Percentiles rank a stretch among this genome's conserved stretches.
Conservation (phyloP, 2,888 invertebrate species). For the Dolichomitus sp. region DNA sequence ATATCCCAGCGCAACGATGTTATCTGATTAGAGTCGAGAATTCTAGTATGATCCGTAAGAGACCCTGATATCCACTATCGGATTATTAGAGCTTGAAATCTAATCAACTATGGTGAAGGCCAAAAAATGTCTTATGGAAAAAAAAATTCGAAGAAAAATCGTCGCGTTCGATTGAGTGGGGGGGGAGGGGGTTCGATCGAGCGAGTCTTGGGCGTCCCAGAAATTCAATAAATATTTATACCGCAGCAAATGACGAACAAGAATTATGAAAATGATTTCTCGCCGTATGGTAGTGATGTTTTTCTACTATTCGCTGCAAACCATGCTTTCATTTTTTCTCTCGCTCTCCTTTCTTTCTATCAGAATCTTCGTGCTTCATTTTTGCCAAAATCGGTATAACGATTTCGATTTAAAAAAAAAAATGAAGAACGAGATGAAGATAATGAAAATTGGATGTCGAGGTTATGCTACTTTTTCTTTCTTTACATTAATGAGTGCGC, state of each 20-base stretch:
- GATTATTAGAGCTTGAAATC: too few species aligned
- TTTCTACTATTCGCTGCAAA: conserved; percentile 26
- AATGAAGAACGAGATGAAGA: conserved; percentile 16
- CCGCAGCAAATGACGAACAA: conserved; percentile 37
- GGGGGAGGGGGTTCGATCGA: conserved; percentile 31
- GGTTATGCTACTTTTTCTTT: conserved; percentile 36
- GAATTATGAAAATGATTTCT: conserved; percentile 34
- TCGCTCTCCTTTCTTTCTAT: neutral
- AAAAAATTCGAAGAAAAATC: neutral
- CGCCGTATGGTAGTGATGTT: conserved; percentile 4
- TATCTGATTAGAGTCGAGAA: conserved; percentile 62
- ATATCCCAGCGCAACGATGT: conserved; percentile 27
- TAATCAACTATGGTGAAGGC: too few species aligned
- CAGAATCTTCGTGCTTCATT: neutral
- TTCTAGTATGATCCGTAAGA: conserved; percentile 66
- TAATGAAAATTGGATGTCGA: conserved; percentile 9
- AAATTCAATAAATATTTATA: conserved; percentile 61
- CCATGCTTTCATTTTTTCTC: conserved; percentile 8
- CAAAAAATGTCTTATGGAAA: neutral
- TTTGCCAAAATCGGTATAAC: conserved; percentile 27
- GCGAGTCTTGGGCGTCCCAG: conserved; percentile 38
- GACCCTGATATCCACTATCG: conserved; percentile 21
- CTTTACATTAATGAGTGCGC: conserved; percentile 30
- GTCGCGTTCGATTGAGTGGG: conserved; percentile 8
- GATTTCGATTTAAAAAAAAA: conserved; percentile 3